A percentile compares a stretch with the other conserved stretches of the same genome.
These are phyloP conservation scores for Crotalus horridus DNA, from an alignment of 2,113 vertebrate species.

Conservation along the genomic window DNA sequence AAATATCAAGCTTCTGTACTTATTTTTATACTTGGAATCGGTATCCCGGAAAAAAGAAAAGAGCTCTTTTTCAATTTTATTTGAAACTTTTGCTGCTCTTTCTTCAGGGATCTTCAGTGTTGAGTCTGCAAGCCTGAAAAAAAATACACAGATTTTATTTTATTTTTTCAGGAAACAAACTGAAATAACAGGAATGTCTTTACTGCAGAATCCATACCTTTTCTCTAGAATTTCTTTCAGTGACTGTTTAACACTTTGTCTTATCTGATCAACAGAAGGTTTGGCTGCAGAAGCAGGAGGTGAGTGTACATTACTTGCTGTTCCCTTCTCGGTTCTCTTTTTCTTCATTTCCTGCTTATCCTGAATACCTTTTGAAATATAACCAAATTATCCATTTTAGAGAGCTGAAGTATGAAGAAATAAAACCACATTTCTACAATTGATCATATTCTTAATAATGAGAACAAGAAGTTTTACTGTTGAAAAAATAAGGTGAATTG, in stretches of 20 bases:
- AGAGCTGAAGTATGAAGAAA: not conserved
- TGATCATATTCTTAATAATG: not conserved
- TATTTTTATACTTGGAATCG: slow-evolving; percentile 97
- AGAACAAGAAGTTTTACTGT: not conserved
- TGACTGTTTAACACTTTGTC: slow-evolving; percentile 90
- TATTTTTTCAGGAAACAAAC: slow-evolving; percentile 6
- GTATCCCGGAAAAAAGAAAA: slow-evolving; percentile 95
- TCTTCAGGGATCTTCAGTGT: slow-evolving; percentile 86
- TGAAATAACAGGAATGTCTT: not conserved
- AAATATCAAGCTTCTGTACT: slow-evolving; percentile 97
- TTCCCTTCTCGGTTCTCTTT: slow-evolving; percentile 74
- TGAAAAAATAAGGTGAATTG: not conserved
- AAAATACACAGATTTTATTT: slow-evolving; percentile 33
- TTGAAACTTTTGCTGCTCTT: slow-evolving; percentile 88
- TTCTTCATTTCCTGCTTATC: slow-evolving; percentile 82
- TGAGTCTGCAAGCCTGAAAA: slow-evolving; percentile 86
- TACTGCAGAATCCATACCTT: slow-evolving; percentile 69
- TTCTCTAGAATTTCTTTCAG: slow-evolving; percentile 93
- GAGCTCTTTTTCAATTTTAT: slow-evolving; percentile 89
- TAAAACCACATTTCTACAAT: not conserved
- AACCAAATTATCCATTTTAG: not conserved
- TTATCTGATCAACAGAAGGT: slow-evolving; percentile 91
- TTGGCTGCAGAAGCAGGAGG: slow-evolving; percentile 73
- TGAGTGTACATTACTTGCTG: slow-evolving; percentile 39
- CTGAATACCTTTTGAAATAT: slow-evolving; percentile 71